These are phyloP conservation scores for Agrochola litura DNA, from an alignment of 2,888 invertebrate genomes.

Conservation along the genomic window DNA sequence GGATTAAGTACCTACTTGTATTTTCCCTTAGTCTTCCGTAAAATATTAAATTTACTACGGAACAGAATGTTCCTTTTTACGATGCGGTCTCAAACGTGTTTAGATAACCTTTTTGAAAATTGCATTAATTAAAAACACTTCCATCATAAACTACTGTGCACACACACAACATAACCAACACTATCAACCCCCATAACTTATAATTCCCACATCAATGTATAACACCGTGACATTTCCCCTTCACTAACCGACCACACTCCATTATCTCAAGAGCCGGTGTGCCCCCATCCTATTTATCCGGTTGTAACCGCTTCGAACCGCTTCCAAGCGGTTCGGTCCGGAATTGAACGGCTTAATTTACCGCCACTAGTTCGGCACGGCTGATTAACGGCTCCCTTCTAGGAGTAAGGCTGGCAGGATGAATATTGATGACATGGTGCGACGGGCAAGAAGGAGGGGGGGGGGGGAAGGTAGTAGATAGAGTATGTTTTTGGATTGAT, in stretches of 20 bases:
- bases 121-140: neutral
- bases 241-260: slow-evolving; percentile 24
- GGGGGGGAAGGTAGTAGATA: neutral
- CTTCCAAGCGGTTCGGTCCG: slow-evolving; percentile 57
- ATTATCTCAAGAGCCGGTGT: slow-evolving; percentile 58
- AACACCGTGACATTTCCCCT: slow-evolving; percentile 26
- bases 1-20: no score
- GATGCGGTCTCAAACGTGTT: neutral
- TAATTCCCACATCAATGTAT: neutral
- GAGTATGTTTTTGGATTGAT: slow-evolving; percentile 35
- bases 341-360: slow-evolving; percentile 69
- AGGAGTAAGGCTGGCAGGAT: slow-evolving; percentile 52
- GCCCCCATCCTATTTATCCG: slow-evolving; percentile 60
- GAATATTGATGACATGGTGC: slow-evolving; percentile 64
- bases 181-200: slow-evolving; percentile 25
- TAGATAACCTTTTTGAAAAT: neutral
- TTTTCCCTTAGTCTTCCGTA: no score
- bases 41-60: no score
- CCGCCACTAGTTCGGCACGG: slow-evolving; percentile 59
- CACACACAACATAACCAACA: neutral
- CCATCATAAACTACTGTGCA: slow-evolving; percentile 3
- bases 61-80: no score
- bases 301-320: slow-evolving; percentile 66
- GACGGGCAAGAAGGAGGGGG: neutral
- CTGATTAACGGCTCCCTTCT: slow-evolving; percentile 67